Evolutionary conservation across 2,888 invertebrate genomes (phyloP).

Genomic region (Trissoscelio sp.): DNA sequence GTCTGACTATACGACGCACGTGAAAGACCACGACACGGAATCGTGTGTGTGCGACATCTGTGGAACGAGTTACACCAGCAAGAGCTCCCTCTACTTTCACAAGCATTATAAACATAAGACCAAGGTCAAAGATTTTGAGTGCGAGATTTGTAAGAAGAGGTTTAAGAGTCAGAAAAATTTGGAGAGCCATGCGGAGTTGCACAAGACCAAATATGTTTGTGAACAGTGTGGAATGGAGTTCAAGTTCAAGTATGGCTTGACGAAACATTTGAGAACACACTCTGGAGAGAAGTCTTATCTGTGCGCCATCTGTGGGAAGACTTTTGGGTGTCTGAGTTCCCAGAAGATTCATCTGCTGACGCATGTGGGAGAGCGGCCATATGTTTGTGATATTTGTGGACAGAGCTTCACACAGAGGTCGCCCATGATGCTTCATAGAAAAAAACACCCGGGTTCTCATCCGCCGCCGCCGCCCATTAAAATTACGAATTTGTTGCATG

Average conservation of each 20-base stretch:
- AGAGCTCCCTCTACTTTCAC: conserved; percentile 80
- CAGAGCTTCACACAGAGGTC: conserved; percentile 80
- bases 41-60: conserved; percentile 80
- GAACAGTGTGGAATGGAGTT: conserved; percentile 81
- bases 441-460: conserved; percentile 77
- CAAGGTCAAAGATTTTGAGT: conserved; percentile 78
- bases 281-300: conserved; percentile 78
- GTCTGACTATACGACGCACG: conserved; percentile 84
- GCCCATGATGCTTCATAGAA: conserved; percentile 80
- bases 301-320: conserved; percentile 79
- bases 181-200: conserved; percentile 76
- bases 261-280: conserved; percentile 78
- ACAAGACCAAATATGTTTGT: conserved; percentile 79
- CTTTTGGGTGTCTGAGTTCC: conserved; percentile 78
- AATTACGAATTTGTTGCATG: conserved; percentile 79
- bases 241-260: conserved; percentile 78
- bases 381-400: conserved; percentile 80
- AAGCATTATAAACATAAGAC: conserved; percentile 80
- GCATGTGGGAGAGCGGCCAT: conserved; percentile 79
- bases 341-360: conserved; percentile 78
- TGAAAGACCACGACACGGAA: conserved; percentile 81
- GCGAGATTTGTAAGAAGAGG: conserved; percentile 76
- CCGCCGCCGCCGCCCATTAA: conserved; percentile 80
- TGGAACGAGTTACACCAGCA: conserved; percentile 78
- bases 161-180: conserved; percentile 80